Base-by-base conservation (phyloP, 2,113 vertebrate species). In the Cheilinus undulatus region DNA sequence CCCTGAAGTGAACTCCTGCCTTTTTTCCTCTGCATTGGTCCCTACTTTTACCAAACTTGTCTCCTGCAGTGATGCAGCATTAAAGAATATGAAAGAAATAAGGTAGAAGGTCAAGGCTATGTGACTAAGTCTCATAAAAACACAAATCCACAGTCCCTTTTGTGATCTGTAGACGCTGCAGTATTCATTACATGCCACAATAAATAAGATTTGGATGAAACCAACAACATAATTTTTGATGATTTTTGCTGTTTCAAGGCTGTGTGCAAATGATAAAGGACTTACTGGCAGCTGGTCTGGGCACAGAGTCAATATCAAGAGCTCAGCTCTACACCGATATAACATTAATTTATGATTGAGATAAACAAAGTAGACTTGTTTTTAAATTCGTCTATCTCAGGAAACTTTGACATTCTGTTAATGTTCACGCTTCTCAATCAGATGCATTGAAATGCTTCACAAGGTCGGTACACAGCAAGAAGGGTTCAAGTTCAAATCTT, bases 41-140 rank as follows among this genome's bases (percentile, higher is more conserved):
- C 24, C 15, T 56, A 45, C 70, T 59, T 76, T 72, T 36, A 73
- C 64, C 50, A 54, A 48, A 74, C 50, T 15, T 64, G 67, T 73
- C 64, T 58, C 11, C 43, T 50, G 38, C 54, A 34, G 48, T 74
- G 71, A 77, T 61, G 57, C 22, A 53, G 65, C 28, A 76, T 52
- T 53, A 52, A 74, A 57, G 1, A 3, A 60, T 53, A 54, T 65
- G 52, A 76, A 77, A 65, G 23, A 79, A 49, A 36, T 26, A 30
- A 68, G 72, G 62, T 56, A 60, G 79, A 75, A 64, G 68, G 70
- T 83, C 51, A 66, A 48, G 14, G n/a, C 17, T 76, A 13, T 40
- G 32, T 62, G 54, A 52, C 19, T 51, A 49, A 76, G 56, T 67
- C 56, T 72, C 46, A 63, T 51, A 56, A 40, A 40, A 56, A 65